Evolutionary conservation across 1,140 invertebrate genomes (phyloP), one percentile per base, ranked within the genome.

Genomic region (Drosophila takahashii): DNA sequence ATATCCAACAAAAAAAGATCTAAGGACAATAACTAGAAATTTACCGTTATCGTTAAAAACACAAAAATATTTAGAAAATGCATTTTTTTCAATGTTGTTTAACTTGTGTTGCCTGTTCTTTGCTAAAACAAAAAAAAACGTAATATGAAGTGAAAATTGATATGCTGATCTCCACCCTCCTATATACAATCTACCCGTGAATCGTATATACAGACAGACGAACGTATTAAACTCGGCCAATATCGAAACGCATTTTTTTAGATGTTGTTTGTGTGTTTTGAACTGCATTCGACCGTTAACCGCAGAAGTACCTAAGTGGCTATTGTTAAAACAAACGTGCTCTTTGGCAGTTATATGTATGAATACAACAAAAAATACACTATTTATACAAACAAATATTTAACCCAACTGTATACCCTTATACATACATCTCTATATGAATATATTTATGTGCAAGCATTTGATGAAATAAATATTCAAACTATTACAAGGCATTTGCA

Each of bases 21-120:
- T 51, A 87, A 77, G 62, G 83, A 87, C 83, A 87, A 87, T 87
- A 87, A 87, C 83, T 87, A 87, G 84, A 89, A 89, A 83, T 79
- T 87, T 87, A 86, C 75, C 83, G 70, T 81, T 87, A 62, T 61
- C 75, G 78, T 81, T 86, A 75, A 78, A 62, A 18, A 56, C n/a
- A 61, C 45, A 60, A 47, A 67, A 50, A 79, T 80, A 62, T 64
- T 60, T 83, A 86, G 51, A 77, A 34, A 78, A 64, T 61, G 56
- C 74, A 77, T 62, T 71, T 47, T 79, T 76, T 85, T 86, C 58
- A 58, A 78, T 86, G 83, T 81, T 78, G 62, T 71, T 74, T 54
- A 44, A 57, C 56, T 77, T 81, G 32, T 58, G 72, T 81, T 80
- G 44, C 71, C 50, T 60, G 67, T 61, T 66, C 64, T 67, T 5